These are phyloP conservation scores for Sialia sialis DNA, from an alignment of 2,113 vertebrate genomes.

Conservation along the genomic window DNA sequence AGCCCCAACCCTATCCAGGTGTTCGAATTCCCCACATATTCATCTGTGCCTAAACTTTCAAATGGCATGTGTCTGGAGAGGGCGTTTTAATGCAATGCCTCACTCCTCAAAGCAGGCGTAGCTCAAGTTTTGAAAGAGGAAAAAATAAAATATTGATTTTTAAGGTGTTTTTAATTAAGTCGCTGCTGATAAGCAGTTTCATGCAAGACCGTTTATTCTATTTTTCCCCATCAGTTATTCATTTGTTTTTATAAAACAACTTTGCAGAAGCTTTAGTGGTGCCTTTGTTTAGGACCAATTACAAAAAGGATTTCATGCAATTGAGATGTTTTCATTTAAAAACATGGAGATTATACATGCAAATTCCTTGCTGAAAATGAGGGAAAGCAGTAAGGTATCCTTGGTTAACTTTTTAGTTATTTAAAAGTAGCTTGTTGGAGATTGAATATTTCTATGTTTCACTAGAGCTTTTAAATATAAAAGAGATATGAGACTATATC, in stretches of 20 bases:
- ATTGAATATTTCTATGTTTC: constrained; percentile 83
- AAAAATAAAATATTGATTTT: constrained; percentile 35
- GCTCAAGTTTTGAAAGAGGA: constrained; percentile 29
- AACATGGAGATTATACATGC: constrained; percentile 70
- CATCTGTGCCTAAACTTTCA: constrained; percentile 64
- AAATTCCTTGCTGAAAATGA: constrained; percentile 70
- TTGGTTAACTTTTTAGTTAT: constrained; percentile 84
- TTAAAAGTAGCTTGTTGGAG: constrained; percentile 83
- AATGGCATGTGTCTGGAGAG: constrained; percentile 66
- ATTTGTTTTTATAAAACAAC: constrained; percentile 42
- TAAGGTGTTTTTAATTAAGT: constrained; percentile 48
- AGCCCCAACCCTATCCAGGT: constrained; percentile 62
- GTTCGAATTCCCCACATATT: constrained; percentile 70
- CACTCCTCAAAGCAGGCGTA: constrained; percentile 48
- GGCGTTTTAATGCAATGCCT: constrained; percentile 54
- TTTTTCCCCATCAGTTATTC: constrained; percentile 30
- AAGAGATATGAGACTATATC: constrained; percentile 88
- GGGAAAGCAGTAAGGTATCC: constrained; percentile 74
- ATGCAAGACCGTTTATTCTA: constrained; percentile 9
- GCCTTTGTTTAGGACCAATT: constrained; percentile 70
- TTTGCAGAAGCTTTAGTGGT: constrained; percentile 41
- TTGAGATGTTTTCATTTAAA: constrained; percentile 74
- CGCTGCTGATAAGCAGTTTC: constrained; percentile 9
- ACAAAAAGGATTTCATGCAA: constrained; percentile 61
- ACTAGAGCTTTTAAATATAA: constrained; percentile 90